Evolutionary conservation across 1,140 invertebrate species (phyloP).

Genomic region (Gonioctena quinquepunctata): DNA sequence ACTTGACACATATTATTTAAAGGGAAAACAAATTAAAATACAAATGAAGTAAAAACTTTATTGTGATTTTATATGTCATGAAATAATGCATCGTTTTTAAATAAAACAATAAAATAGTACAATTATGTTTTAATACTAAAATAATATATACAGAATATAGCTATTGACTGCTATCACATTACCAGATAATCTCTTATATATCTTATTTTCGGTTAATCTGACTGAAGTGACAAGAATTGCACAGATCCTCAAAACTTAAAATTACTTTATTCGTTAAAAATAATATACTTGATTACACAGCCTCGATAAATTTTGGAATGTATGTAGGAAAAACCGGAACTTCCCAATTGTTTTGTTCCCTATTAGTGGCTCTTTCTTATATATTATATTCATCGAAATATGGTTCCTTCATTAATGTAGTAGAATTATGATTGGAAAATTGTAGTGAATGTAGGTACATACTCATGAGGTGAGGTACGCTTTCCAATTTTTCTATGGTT

Average conservation of each 20-base stretch:
- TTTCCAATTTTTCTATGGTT: no score
- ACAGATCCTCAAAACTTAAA: background rate
- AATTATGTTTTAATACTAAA: constrained; percentile 4
- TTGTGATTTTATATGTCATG: constrained; percentile 23
- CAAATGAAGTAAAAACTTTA: constrained; percentile 14
- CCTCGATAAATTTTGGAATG: constrained; percentile 30
- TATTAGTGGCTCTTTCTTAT: no score
- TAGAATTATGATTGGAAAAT: no score
- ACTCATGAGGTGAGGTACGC: no score
- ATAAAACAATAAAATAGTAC: constrained; percentile 21
- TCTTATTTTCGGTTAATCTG: background rate
- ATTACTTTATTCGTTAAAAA: constrained; percentile 1
- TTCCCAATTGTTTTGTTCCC: no score
- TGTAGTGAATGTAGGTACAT: no score
- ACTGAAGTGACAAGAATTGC: background rate
- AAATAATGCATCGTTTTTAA: constrained; percentile 20
- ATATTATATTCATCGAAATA: no score
- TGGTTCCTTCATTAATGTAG: no score
- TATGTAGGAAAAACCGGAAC: background rate
- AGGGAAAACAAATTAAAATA: constrained; percentile 6
- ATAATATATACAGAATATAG: background rate
- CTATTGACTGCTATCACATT: background rate
- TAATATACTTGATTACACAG: constrained; percentile 26
- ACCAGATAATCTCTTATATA: background rate
- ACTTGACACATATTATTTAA: background rate